Base-by-base conservation (phyloP, 2,797 vertebrate species). In the Knipowitschia caucasica region DNA sequence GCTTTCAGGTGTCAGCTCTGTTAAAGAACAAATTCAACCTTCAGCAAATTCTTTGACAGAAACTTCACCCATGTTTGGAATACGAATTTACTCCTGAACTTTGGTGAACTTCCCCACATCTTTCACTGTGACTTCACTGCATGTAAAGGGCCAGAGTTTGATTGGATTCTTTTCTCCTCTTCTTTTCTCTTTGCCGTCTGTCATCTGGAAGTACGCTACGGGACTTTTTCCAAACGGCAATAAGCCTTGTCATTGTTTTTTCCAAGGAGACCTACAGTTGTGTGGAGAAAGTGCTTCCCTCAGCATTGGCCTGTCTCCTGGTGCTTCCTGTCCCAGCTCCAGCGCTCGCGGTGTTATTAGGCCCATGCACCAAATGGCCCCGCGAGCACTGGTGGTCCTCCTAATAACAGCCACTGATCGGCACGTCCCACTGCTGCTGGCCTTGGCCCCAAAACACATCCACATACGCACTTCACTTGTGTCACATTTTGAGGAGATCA, bases 261-360 rank as follows among this genome's bases (percentile, higher is more conserved):
- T 80, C 69, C 38, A 56, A 64, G 52, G 66, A 72, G 84, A 70
- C 77, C 62, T 81, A 17, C 26, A 75, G 66, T 69, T 76, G 50
- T 78, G 67, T 68, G 52, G 88, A 33, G 29, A 88, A 93, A 90
- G 76, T 87, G 84, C 89, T 91, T 91, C 86, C 82, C 86, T 93
- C 92, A 93, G 91, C 90, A 92, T 79, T 74, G 88, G 82, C 89
- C 90, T 90, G 92, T 93, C 93, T 95, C 89, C 86, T 88, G 84
- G 80, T 51, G 73, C 92, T 95, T 95, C 94, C 94, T 94, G 91
- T 85, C 88, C 90, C 87, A 80, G 82, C 77, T 89, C 73, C 89
- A 88, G 78, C 85, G 79, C 80, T 82, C 88, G 78, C 83, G 75
- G 84, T 89, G 89, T 89, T 88, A 91, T 91, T 89, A 86, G 85